Base-by-base conservation (phyloP, 2,797 vertebrate species). In the Gobionotothen gibberifrons region DNA sequence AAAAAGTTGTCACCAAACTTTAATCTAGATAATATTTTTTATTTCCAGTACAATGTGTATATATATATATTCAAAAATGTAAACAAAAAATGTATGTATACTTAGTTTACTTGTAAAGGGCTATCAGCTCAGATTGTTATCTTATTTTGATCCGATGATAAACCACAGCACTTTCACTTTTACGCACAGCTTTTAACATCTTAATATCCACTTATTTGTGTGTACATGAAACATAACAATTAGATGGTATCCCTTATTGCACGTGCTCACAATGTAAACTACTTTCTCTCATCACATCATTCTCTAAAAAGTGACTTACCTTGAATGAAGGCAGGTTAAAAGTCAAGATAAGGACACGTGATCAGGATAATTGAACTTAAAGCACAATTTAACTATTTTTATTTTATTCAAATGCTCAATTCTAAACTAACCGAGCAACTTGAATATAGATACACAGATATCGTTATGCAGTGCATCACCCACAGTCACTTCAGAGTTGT, bases 1-100 rank as follows among this genome's bases (percentile, higher is more conserved):
- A 9, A 72, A 89, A 89, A 91, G 85, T 91, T 90, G 57, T 72
- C 65, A 26, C 17, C 13, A 15, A 84, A 89, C 85, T 90, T 89
- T 89, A 54, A 59, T 56, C 3, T 54, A 0, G 16, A 60, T 29
- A 14, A 40, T 53, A 49, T 70, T 74, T 72, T 36, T 17, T 64
- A 5, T 36, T 1, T 61, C 55, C 2, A 56, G 5, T 13, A 15
- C 15, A 67, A 58, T 12, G 12, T 19, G 1, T 19, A 1, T 60
- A 15, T 19, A 64, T 1, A 36, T 32, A 32, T 36, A 48, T 43
- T 40, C 0, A 3, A 46, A 46, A 12, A 2, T 53, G 57, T 58
- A 4, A 47, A 3, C n/a, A n/a, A 42, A 48, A 58, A 47, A 54
- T 39, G 6, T 9, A 17, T 6, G 8, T 21, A 49, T 21, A 49